Percentiles rank a stretch among this genome's conserved stretches.
phyloP scores from a whole-genome alignment of 1,140 invertebrate species.

The Chelonus insularis region DNA sequence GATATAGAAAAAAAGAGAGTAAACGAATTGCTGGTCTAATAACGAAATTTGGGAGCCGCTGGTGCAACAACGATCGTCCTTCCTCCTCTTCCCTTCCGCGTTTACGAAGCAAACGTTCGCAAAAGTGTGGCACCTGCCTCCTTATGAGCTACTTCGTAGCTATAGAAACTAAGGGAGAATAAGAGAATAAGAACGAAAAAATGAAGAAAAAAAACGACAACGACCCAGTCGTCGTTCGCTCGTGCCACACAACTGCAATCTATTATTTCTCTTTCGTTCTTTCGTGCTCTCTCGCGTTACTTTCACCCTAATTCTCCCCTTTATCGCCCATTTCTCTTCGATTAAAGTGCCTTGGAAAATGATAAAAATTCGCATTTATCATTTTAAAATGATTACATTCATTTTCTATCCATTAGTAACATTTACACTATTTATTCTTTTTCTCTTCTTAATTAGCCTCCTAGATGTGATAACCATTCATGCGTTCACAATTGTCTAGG shows the following conservation, averaged over 20 bases:
- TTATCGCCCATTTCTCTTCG: conserved; percentile 24
- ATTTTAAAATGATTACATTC: background rate
- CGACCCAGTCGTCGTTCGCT: conserved; percentile 35
- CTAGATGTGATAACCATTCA: no score
- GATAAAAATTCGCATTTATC: background rate
- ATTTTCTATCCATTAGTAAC: background rate
- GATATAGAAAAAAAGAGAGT: conserved; percentile 1
- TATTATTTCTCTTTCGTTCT: conserved; percentile 46
- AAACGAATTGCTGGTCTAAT: conserved; percentile 9
- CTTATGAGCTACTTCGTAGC: conserved; percentile 29
- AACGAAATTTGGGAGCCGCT: conserved; percentile 45
- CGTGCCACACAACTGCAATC: conserved; percentile 54
- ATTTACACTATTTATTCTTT: background rate
- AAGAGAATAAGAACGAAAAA: conserved; percentile 5
- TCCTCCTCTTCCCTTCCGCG: conserved; percentile 26
- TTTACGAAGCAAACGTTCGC: conserved; percentile 31
- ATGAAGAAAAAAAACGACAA: background rate
- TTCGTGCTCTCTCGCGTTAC: conserved; percentile 20
- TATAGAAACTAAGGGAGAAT: conserved; percentile 2
- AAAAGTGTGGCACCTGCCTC: conserved; percentile 56
- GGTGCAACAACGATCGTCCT: conserved; percentile 22
- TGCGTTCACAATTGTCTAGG: no score
- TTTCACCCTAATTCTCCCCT: conserved; percentile 21
- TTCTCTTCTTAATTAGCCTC: no score
- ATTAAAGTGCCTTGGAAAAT: conserved; percentile 5